Base-by-base conservation (phyloP, 2,113 vertebrate species). In the Engystomops pustulosus region DNA sequence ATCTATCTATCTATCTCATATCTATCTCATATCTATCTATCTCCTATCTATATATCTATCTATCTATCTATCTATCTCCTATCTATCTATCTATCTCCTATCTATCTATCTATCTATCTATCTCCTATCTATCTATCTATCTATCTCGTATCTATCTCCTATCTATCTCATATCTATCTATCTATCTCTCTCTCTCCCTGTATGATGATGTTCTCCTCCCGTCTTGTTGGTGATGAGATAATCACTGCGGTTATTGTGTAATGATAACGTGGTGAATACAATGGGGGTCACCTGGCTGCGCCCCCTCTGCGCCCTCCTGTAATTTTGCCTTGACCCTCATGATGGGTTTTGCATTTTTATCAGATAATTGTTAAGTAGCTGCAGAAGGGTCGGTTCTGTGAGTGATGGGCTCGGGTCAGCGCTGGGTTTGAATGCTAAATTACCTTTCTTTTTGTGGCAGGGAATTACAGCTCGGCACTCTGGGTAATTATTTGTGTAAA, bases 401-500 rank as follows among this genome's bases (percentile, higher is more conserved):
- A 81, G 79, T 51, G 79, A 81, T 38, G 20, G 11, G 67, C 6
- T 12, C n/a, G 51, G 47, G 67, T 65, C 69, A 47, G 51, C 32
- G 62, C 30, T 11, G 14, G 12, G 10, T 6, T 72, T 85, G 68
- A 81, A 41, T 55, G 20, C 58, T 69, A 44, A 69, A 44, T 67
- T 23, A 76, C 41, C 44, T 81, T 10, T 80, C 34, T 67, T 69
- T 67, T 70, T 55, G 41, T 60, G 17, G 9, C 27, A 60, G 12
- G 51, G 58, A 49, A 49, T 80, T 49, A 47, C 15, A 18, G 45
- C 30, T 41, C 30, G 23, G 34, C n/a, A 17, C 32, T 23, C n/a
- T 17, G 17, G 68, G 67, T 71, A 47, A 80, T 80, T 80, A 70
- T 65, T 58, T 70, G 65, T 17, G 67, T 44, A 36, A 51, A 67